These are phyloP conservation scores for Gallinago undulata DNA, from an alignment of 2,113 vertebrate species.

Conservation along the genomic window DNA sequence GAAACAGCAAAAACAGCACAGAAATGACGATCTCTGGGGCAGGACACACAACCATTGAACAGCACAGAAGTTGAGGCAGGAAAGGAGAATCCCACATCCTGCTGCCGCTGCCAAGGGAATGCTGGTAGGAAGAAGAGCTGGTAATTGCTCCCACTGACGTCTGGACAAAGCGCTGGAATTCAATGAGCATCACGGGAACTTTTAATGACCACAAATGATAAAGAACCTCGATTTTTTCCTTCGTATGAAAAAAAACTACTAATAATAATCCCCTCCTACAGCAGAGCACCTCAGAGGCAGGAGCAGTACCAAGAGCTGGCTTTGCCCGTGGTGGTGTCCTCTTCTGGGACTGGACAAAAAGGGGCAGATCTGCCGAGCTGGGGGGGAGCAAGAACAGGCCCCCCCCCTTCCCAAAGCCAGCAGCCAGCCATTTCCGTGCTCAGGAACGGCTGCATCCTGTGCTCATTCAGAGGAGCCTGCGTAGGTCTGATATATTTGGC, in stretches of 20 bases:
- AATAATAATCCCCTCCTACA: not conserved
- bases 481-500: not conserved
- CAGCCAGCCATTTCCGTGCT: conserved; percentile 2
- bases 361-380: not conserved
- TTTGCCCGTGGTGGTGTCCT: not conserved
- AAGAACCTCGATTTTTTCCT: not conserved
- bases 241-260: accelerated
- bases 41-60: not conserved
- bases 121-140: not conserved
- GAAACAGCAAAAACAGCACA: not conserved
- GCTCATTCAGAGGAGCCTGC: not conserved
- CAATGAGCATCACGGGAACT: not conserved
- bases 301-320: not conserved
- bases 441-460: not conserved
- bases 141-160: not conserved
- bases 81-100: conserved; percentile 41
- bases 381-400: not conserved
- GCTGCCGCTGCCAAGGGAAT: not conserved
- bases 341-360: not conserved
- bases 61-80: not conserved
- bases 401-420: not conserved
- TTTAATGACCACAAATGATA: not conserved
- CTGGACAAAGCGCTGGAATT: not conserved
- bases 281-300: not conserved
- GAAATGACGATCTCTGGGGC: not conserved